These are phyloP conservation scores for Oenanthe melanoleuca DNA, from an alignment of 2,113 vertebrate species.

Conservation along the genomic window DNA sequence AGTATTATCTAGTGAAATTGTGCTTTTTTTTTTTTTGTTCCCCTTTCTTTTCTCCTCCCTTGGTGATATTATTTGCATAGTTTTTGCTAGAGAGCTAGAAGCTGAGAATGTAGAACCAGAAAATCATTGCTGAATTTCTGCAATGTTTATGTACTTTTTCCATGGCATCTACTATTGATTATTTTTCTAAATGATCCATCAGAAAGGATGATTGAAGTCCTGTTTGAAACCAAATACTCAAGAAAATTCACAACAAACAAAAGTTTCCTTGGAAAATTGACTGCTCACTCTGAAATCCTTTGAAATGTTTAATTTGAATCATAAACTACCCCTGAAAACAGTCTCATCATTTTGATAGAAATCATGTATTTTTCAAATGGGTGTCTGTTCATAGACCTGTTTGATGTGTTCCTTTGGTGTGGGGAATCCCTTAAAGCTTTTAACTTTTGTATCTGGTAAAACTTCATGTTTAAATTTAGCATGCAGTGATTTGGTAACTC, in stretches of 20 bases:
- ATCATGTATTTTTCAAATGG: background rate
- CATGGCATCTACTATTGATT: background rate
- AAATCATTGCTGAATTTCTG: background rate
- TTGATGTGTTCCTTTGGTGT: background rate
- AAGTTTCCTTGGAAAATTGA: background rate
- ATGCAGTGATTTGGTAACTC: background rate
- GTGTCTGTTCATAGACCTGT: background rate
- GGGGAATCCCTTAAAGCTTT: background rate
- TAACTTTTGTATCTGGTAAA: background rate
- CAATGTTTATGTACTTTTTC: background rate
- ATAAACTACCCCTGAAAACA: conserved; percentile 12
- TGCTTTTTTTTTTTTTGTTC: no score
- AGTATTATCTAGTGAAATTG: background rate
- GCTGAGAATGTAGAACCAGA: background rate
- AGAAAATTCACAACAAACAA: background rate
- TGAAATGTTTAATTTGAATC: conserved; percentile 52
- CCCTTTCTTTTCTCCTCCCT: background rate
- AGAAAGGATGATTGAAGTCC: background rate
- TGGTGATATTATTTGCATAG: background rate
- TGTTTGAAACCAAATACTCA: background rate
- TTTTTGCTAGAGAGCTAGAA: background rate
- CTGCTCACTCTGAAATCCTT: conserved; percentile 14
- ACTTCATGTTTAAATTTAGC: background rate
- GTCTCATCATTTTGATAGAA: background rate
- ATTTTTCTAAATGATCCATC: background rate